These are phyloP conservation scores for Sterna hirundo DNA, from an alignment of 2,113 vertebrate species.

Conservation along the genomic window DNA sequence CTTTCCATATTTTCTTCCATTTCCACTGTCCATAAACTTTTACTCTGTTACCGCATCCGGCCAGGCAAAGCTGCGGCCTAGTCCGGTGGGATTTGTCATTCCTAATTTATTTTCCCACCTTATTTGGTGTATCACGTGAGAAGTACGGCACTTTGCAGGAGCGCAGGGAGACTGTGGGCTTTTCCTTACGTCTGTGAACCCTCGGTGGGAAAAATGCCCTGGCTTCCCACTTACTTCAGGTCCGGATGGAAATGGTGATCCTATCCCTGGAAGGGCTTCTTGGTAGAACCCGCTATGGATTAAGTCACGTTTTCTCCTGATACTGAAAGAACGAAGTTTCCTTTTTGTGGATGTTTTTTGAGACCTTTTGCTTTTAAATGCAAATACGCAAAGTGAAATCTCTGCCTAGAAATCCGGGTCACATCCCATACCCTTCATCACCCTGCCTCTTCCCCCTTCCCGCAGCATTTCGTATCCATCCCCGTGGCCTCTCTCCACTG, in stretches of 20 bases:
- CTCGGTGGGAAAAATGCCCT: not conserved
- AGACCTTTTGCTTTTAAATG: not conserved
- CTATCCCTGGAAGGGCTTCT: not conserved
- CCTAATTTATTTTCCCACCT: not conserved
- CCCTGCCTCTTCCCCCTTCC: not conserved
- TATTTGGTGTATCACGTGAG: not conserved
- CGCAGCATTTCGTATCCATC: not conserved
- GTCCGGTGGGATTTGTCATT: accelerated
- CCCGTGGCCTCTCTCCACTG: not conserved
- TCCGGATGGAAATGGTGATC: not conserved
- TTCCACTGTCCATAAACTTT: not conserved
- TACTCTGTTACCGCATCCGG: not conserved
- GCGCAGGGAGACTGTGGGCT: not conserved
- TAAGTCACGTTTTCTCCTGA: not conserved
- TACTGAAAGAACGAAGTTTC: not conserved
- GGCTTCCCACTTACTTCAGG: not conserved
- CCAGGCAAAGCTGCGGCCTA: not conserved
- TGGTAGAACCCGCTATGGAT: not conserved
- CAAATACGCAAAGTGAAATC: not conserved
- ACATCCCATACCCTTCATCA: not conserved
- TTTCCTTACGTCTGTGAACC: not conserved
- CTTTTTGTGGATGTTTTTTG: not conserved
- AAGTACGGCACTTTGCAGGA: not conserved
- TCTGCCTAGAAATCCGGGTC: not conserved
- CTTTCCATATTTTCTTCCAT: not conserved